Percentiles rank a stretch among this genome's conserved stretches.
These are phyloP conservation scores for Anoura caudifer DNA, from an alignment of 2,113 vertebrate species.

Conservation along the genomic window DNA sequence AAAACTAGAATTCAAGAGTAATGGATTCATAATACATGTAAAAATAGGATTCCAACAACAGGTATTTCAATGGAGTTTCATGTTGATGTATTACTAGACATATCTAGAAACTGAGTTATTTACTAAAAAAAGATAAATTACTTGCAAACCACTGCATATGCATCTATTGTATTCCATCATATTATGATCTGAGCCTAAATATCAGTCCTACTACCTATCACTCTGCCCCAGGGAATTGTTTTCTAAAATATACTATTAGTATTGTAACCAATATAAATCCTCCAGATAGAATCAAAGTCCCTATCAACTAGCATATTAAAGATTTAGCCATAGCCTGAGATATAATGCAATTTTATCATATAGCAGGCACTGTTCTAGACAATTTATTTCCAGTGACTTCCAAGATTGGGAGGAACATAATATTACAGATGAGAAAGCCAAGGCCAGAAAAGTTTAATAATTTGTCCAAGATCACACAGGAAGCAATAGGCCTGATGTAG, in stretches of 20 bases:
- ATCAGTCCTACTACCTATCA: not conserved
- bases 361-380: not conserved
- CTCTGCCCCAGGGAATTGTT: not conserved
- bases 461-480: not conserved
- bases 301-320: not conserved
- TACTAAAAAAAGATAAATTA: not conserved
- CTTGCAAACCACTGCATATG: not conserved
- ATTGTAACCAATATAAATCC: not conserved
- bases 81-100: not conserved
- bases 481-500: not conserved
- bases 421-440: not conserved
- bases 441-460: not conserved
- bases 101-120: not conserved
- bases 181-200: not conserved
- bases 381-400: not conserved
- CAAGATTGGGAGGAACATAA: not conserved
- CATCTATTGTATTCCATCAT: not conserved
- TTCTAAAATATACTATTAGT: not conserved
- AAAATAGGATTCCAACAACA: slow-evolving; percentile 16
- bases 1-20: slow-evolving; percentile 34
- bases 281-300: not conserved
- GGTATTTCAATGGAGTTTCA: not conserved
- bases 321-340: not conserved
- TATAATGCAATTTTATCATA: not conserved
- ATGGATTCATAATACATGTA: slow-evolving; percentile 40